Percentiles rank a stretch among this genome's conserved stretches.
Conservation (phyloP, 2,113 vertebrate genomes). For the Pachypanchax playfairii region DNA sequence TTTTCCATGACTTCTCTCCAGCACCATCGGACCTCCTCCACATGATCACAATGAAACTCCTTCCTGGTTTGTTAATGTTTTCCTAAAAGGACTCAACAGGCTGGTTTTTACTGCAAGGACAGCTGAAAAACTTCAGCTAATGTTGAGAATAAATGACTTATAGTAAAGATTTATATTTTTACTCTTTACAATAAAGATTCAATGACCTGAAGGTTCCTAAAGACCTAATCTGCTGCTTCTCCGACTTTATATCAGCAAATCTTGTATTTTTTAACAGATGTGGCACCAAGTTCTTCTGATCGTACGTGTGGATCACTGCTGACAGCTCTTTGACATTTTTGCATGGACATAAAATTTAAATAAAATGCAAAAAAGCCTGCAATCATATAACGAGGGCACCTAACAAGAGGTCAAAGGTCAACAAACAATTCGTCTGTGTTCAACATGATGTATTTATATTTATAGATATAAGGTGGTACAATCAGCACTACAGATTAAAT, state of each 20-base stretch:
- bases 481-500: too few species aligned
- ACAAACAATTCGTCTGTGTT: too few species aligned
- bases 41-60: slow-evolving; percentile 7
- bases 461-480: too few species aligned
- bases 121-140: slow-evolving; percentile 23
- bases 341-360: too few species aligned
- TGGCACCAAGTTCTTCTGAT: not conserved
- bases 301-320: not conserved
- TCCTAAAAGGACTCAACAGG: slow-evolving; percentile 21
- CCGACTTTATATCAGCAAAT: not conserved
- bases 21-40: not conserved
- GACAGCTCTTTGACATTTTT: not conserved
- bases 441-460: too few species aligned
- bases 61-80: slow-evolving; percentile 61
- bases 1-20: slow-evolving; percentile 53
- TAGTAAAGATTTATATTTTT: not conserved
- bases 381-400: too few species aligned
- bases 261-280: not conserved
- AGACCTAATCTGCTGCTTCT: not conserved
- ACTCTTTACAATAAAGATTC: not conserved
- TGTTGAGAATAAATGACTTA: not conserved
- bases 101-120: slow-evolving; percentile 21
- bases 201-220: not conserved
- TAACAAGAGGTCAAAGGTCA: too few species aligned
- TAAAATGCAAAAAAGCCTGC: not conserved